phyloP scores from a whole-genome alignment of 1,140 invertebrate genomes.

The Subanguina moxae region DNA sequence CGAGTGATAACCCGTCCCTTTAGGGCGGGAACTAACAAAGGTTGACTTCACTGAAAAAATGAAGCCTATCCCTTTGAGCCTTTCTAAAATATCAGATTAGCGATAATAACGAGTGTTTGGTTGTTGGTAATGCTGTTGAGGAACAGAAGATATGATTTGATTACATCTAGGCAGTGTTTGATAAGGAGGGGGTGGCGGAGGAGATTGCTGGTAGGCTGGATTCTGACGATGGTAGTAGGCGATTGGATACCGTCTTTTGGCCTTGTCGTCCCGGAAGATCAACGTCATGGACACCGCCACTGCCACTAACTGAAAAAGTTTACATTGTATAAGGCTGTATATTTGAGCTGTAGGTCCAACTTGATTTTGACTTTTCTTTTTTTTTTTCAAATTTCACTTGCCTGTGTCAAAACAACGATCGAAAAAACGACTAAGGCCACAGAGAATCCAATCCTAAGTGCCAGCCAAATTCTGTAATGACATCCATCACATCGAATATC shows the following conservation, averaged over 20 bases:
- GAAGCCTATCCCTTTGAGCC: too few relatives aligned
- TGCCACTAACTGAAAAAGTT: slow-evolving; percentile 19
- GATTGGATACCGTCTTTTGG: neutral
- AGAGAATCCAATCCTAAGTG: slow-evolving; percentile 47
- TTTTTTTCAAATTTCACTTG: slow-evolving; percentile 16
- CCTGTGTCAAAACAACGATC: slow-evolving; percentile 45
- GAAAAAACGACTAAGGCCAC: slow-evolving; percentile 48
- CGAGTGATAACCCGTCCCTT: too few relatives aligned
- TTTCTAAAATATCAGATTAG: too few relatives aligned
- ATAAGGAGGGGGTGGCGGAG: neutral
- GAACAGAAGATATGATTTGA: neutral
- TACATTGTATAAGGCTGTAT: slow-evolving; percentile 5
- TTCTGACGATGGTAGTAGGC: slow-evolving; percentile 16
- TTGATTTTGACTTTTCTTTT: too few relatives aligned
- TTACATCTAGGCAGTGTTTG: slow-evolving; percentile 1
- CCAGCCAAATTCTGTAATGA: slow-evolving; percentile 53
- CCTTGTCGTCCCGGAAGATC: slow-evolving; percentile 22
- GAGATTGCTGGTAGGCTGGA: slow-evolving; percentile 28
- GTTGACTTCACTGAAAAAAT: too few relatives aligned
- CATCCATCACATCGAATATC: slow-evolving; percentile 59
- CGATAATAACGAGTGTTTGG: too few relatives aligned
- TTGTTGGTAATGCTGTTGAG: neutral
- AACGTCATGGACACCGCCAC: slow-evolving; percentile 23
- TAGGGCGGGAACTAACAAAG: too few relatives aligned
- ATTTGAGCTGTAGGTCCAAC: too few relatives aligned